Evolutionary conservation across 2,888 invertebrate species (phyloP), one percentile per base, ranked within the genome.

Genomic region (Lamproptera curius): DNA sequence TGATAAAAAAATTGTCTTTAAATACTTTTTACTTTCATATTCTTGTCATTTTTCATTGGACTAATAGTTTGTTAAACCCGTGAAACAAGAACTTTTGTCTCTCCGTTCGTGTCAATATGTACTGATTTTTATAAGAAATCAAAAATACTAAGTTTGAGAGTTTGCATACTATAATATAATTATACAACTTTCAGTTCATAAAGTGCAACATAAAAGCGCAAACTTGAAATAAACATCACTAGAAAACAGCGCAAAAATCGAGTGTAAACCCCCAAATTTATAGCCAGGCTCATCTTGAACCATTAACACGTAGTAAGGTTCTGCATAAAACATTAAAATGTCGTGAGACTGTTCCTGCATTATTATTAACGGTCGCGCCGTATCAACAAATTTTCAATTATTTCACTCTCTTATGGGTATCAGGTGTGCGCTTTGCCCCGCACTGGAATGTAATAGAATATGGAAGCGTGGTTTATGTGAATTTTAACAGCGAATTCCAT

Each of bases 291-390:
- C 79, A 78, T 77, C 76, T 70, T 61, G 61, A 56, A 51, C 81
- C 81, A 83, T 85, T 83, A 83, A 76, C 82, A 82, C 78, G 76
- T 76, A 76, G 72, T 75, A 76, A 66, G 69, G 70, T 65, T 74
- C 73, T 80, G 77, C 77, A 82, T 80, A 79, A 83, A 77, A 79
- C 79, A 85, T 84, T 82, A 82, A 84, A 82, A 74, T 67, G 73
- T 77, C 74, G 67, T 62, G 70, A 69, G 66, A 63, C 65, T 52
- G 55, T 67, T 72, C 68, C 63, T 76, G 78, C 76, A 76, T 57
- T 73, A 69, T 77, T 79, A 81, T 81, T 80, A 80, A 83, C 72
- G 70, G 61, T 57, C 58, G 56, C 45, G 50, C 63, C 57, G 66
- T 71, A 75, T 77, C 75, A 80, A 78, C 73, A 76, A 36, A 69